Percentiles rank a stretch among this genome's conserved stretches.
Conservation (phyloP, 2,888 invertebrate species). For the Endotricha flammealis region DNA sequence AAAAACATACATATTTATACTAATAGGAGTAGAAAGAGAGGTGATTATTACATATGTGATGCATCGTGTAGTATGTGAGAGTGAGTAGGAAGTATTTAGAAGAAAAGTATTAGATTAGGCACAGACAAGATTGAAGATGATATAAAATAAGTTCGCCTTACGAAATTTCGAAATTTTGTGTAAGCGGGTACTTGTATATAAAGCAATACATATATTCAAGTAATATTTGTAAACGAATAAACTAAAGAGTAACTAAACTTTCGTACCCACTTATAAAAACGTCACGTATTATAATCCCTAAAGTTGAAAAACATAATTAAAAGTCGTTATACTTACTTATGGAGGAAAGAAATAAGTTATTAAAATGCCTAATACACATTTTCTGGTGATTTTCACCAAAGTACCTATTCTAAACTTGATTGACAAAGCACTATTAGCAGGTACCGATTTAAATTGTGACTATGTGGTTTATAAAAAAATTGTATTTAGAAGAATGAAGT, state of each 20-base stretch:
- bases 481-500: no score
- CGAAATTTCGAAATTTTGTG: slow-evolving; percentile 31
- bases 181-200: slow-evolving; percentile 19
- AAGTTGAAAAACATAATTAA: no score
- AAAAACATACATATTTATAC: slow-evolving; percentile 29
- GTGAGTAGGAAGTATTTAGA: slow-evolving; percentile 40
- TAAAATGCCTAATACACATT: no score
- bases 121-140: slow-evolving; percentile 22
- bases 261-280: slow-evolving; percentile 26
- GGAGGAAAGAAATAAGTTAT: no score
- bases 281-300: no score
- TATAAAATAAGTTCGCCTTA: slow-evolving; percentile 38
- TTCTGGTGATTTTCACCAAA: no score
- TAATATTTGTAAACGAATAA: slow-evolving; percentile 1
- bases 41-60: slow-evolving; percentile 59
- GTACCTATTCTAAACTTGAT: no score
- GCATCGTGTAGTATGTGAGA: slow-evolving; percentile 42
- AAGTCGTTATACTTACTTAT: no score
- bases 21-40: slow-evolving; percentile 50
- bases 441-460: no score
- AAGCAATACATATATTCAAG: not conserved
- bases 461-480: no score
- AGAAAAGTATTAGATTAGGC: slow-evolving; percentile 26
- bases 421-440: no score
- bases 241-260: not conserved